Conservation (phyloP, 1,140 invertebrate species). For the Proales similis region DNA sequence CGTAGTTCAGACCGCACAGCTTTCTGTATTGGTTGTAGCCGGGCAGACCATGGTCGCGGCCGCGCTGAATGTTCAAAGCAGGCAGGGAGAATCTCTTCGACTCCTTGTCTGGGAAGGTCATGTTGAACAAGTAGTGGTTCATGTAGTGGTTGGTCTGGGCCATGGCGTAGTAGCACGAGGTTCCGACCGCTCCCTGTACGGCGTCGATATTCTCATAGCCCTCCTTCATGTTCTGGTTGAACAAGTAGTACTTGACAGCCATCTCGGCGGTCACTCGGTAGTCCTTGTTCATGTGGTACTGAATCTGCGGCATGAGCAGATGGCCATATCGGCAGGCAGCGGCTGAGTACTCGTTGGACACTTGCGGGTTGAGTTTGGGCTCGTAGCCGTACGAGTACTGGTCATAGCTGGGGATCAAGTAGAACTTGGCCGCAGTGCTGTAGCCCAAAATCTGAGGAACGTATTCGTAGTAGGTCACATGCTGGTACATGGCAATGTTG, state of each 20-base stretch:
- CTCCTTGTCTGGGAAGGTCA: neutral
- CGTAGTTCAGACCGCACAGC: conserved; percentile 62
- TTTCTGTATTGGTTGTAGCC: conserved; percentile 79
- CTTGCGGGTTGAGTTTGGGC: neutral
- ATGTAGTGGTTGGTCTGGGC: conserved; percentile 3
- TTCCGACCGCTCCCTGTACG: neutral
- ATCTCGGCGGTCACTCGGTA: neutral
- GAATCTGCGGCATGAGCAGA: neutral
- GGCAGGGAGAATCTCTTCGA: conserved; percentile 58
- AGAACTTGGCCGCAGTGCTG: neutral
- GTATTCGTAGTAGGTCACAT: conserved; percentile 88
- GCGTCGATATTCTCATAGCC: no score
- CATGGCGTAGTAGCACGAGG: neutral
- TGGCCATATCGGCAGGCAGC: conserved; percentile 24
- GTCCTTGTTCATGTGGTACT: neutral
- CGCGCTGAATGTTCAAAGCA: conserved; percentile 89
- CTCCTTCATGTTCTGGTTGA: neutral
- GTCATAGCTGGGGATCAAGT: neutral
- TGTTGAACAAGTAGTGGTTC: conserved; percentile 17
- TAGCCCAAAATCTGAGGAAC: conserved; percentile 78
- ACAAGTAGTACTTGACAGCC: neutral
- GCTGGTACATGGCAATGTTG: conserved; percentile 79
- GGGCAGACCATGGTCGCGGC: conserved; percentile 85
- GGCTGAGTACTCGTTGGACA: conserved; percentile 16
- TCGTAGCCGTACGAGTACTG: conserved; percentile 39